phyloP scores from a whole-genome alignment of 2,113 vertebrate genomes.

The Okapia johnstoni region DNA sequence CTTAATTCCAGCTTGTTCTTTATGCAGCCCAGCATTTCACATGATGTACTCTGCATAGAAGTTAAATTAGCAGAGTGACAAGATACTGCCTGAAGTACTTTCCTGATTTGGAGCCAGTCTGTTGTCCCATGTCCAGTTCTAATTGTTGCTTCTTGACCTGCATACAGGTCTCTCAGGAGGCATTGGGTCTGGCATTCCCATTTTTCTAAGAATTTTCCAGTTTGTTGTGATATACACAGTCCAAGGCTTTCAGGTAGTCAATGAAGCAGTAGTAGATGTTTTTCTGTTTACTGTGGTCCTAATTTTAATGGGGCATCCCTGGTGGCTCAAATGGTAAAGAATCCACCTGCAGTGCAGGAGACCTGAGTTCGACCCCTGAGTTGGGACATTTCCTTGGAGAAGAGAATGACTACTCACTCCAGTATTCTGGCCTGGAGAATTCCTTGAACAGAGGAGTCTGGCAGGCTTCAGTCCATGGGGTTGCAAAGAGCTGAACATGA shows the following conservation, averaged over 20 bases:
- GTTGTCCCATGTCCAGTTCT: background rate
- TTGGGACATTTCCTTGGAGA: background rate
- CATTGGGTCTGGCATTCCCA: background rate
- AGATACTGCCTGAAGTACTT: background rate
- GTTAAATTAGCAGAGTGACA: background rate
- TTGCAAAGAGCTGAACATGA: background rate
- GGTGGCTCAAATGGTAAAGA: background rate
- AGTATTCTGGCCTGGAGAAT: background rate
- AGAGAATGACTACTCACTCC: background rate
- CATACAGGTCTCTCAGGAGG: background rate
- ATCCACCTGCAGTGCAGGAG: background rate
- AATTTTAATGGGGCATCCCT: background rate
- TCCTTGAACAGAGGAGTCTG: background rate
- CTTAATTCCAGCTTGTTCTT: background rate
- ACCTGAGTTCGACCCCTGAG: fast-evolving
- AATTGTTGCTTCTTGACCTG: background rate
- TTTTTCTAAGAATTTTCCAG: background rate
- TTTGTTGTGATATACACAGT: background rate
- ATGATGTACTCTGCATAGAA: background rate
- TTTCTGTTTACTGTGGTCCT: background rate
- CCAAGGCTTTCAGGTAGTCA: background rate
- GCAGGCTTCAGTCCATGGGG: fast-evolving
- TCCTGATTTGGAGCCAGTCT: background rate
- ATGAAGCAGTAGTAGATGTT: background rate
- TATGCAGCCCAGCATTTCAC: background rate